phyloP scores from a whole-genome alignment of 2,797 vertebrate genomes.

The Schizothorax lantsangensis region DNA sequence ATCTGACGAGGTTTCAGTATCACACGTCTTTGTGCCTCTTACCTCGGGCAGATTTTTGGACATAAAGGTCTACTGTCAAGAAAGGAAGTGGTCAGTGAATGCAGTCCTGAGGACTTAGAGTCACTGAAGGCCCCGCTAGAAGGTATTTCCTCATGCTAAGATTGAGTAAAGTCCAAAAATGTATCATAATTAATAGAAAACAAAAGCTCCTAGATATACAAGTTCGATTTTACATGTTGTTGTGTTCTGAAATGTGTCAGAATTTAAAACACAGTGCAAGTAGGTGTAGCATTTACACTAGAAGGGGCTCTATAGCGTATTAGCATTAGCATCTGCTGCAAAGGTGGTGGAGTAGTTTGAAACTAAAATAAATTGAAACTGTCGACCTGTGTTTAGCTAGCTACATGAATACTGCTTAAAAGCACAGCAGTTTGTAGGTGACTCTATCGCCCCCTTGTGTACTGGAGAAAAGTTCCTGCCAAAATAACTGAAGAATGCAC shows the following conservation, averaged over 20 bases:
- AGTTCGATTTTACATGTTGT: background rate
- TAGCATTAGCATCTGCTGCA: background rate
- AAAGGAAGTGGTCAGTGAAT: slow-evolving; percentile 1
- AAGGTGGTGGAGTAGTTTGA: background rate
- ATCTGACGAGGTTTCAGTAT: background rate
- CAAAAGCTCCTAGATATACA: background rate
- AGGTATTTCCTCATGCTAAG: slow-evolving; percentile 56
- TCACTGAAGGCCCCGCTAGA: slow-evolving; percentile 56
- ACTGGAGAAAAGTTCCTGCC: background rate
- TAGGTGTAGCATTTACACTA: background rate
- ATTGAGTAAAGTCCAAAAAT: background rate
- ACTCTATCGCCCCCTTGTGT: background rate
- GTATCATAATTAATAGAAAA: background rate
- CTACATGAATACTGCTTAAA: background rate
- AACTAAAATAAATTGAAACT: background rate
- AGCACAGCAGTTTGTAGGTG: background rate
- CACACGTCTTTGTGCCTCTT: slow-evolving; percentile 1
- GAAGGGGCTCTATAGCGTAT: too few species aligned
- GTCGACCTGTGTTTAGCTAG: background rate
- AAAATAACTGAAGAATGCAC: background rate
- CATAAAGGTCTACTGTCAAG: slow-evolving; percentile 18
- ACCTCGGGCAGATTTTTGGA: slow-evolving; percentile 39
- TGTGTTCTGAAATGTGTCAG: background rate
- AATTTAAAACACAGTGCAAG: background rate
- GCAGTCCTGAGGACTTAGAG: slow-evolving; percentile 38